Base-by-base conservation (phyloP, 2,888 invertebrate genomes). In the Tetanocera ferruginea region DNA sequence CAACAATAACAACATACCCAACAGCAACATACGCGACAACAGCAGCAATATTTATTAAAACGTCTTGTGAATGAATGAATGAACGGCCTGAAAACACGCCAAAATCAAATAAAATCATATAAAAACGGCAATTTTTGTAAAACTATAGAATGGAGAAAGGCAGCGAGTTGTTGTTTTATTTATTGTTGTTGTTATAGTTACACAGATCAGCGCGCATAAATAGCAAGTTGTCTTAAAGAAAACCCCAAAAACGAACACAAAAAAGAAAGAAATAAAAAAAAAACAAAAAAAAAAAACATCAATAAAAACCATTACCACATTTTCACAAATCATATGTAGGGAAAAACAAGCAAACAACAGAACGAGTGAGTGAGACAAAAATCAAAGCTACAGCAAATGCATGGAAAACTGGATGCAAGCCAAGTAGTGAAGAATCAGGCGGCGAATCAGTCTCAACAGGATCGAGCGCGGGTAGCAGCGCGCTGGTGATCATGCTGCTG, bases 261-360 rank as follows among this genome's bases (percentile, higher is more conserved):
- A n/a, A 3, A 57, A 72, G 14, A 74, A 49, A n/a, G 28, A 51
- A 28, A 67, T 25, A 60, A 67, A 25, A 37, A 34, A 19, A 34
- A 64, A 62, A 19, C 14, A 55, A 34, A 69, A 34, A 17, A 70
- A 17, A 37, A 17, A 67, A 31, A 77, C 71, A 79, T 77, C 79
- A 76, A 76, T 72, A 79, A 77, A 71, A 80, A 77, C 60, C 66
- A 43, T 31, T 67, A 66, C 74, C 77, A 43, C 69, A 69, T n/a
- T 9, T 25, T 43, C n/a, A 69, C n/a, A 43, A 19, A 43, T 67
- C 23, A 69, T 14, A 51, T 23, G 67, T 37, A 37, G 76, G 23
- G 60, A 67, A 69, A 37, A 79, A 83, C 87, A 85, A 87, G 86
- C 88, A 87, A 88, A 87, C 86, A 87, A 87, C 87, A 88, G 87